Evolutionary conservation across 1,140 invertebrate species (phyloP).

Genomic region (Dufourea novaeangliae): DNA sequence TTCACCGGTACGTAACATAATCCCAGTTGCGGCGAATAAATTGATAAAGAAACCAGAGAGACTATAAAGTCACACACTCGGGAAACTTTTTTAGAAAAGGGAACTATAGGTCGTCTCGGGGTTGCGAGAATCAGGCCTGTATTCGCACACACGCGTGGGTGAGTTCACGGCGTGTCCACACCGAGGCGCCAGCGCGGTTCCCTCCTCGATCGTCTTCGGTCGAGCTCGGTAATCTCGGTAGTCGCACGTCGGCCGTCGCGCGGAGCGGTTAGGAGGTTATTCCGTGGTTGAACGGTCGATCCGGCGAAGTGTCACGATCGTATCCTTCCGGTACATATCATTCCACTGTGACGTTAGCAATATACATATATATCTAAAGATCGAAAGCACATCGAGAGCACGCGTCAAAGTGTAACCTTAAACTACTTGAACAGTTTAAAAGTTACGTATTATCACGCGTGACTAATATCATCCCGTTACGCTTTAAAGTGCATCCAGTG

Average conservation of each 20-base stretch:
- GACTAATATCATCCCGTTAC: not conserved
- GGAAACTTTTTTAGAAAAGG: not conserved
- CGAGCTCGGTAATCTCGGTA: conserved; percentile 28
- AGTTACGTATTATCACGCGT: not conserved
- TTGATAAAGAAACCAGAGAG: not conserved
- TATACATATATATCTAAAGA: not conserved
- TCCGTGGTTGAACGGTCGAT: no score
- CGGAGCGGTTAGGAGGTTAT: not conserved
- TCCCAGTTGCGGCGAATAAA: not conserved
- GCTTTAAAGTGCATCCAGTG: no score
- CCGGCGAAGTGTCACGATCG: not conserved
- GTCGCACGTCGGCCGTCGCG: conserved; percentile 30
- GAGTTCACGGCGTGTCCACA: conserved; percentile 31
- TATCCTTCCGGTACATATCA: not conserved
- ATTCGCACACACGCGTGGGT: conserved; percentile 16
- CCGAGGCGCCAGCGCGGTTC: conserved; percentile 53
- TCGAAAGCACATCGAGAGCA: not conserved
- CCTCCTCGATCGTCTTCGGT: conserved; percentile 15
- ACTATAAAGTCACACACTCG: not conserved
- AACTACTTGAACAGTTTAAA: no score
- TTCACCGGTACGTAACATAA: not conserved
- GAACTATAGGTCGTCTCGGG: not conserved
- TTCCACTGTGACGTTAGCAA: not conserved
- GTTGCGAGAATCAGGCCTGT: conserved; percentile 13
- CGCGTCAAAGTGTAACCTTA: not conserved